Evolutionary conservation across 2,888 invertebrate species (phyloP).

Genomic region (Cheilosia scutellata): DNA sequence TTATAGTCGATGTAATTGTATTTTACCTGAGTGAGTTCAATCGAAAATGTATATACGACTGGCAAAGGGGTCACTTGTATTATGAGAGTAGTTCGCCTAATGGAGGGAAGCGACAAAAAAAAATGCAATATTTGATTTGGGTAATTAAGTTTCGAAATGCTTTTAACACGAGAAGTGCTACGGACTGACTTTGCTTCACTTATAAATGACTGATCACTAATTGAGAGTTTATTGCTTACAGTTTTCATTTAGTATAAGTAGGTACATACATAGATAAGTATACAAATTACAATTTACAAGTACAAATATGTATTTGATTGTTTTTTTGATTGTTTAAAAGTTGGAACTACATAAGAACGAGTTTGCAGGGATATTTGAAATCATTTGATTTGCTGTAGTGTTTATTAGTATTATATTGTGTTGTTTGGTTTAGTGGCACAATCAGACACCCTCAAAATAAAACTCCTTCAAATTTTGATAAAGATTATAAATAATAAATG

Average conservation of each 20-base stretch:
- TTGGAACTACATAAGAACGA: too few species aligned
- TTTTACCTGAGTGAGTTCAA: conserved; percentile 54
- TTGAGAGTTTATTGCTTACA: conserved; percentile 4
- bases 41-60: conserved; percentile 1
- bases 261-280: too few species aligned
- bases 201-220: conserved; percentile 35
- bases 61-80: not conserved
- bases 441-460: too few species aligned
- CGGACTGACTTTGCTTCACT: conserved; percentile 3
- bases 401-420: too few species aligned
- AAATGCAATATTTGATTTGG: conserved; percentile 44
- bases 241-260: not conserved
- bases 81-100: conserved; percentile 19
- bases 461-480: too few species aligned
- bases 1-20: conserved; percentile 59
- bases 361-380: too few species aligned
- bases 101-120: not conserved
- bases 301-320: too few species aligned
- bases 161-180: conserved; percentile 50
- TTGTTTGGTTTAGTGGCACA: too few species aligned
- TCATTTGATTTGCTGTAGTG: too few species aligned
- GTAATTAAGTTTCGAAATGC: conserved; percentile 68
- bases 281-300: too few species aligned
- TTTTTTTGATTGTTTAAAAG: too few species aligned
- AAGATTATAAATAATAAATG: too few species aligned